These are phyloP conservation scores for Amphiduros pacificus DNA, from an alignment of 2,888 invertebrate species.

Conservation along the genomic window DNA sequence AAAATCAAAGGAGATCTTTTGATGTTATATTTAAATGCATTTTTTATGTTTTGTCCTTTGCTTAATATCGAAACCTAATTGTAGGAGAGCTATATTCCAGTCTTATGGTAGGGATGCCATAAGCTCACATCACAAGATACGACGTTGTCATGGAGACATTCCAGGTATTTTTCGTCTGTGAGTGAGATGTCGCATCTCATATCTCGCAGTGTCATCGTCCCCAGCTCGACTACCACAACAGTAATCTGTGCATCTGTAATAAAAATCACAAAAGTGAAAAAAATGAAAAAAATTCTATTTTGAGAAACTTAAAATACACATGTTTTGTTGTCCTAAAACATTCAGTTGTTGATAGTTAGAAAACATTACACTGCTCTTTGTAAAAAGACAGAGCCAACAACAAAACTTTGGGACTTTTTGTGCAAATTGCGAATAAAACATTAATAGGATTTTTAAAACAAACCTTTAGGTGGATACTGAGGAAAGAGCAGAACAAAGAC, in stretches of 20 bases:
- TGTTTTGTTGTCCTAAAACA: no score
- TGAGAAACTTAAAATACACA: no score
- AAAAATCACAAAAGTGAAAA: background rate
- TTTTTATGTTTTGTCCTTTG: no score
- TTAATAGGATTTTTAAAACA: background rate
- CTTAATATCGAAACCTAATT: no score
- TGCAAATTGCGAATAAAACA: background rate
- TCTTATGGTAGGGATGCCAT: no score
- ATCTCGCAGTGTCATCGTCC: slow-evolving; percentile 37
- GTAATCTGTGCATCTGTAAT: slow-evolving; percentile 29
- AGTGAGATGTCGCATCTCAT: slow-evolving; percentile 39
- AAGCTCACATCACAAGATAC: slow-evolving; percentile 40
- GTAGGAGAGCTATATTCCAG: no score
- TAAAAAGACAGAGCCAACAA: background rate
- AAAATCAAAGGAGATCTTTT: no score
- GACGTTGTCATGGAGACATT: slow-evolving; percentile 28
- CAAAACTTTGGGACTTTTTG: background rate
- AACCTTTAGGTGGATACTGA: slow-evolving; percentile 46
- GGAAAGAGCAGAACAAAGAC: slow-evolving; percentile 42
- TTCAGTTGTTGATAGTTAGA: no score
- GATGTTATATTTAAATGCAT: no score
- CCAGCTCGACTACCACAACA: slow-evolving; percentile 39
- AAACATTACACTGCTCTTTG: no score
- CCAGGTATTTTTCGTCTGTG: slow-evolving; percentile 31
- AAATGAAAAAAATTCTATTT: background rate